Evolutionary conservation across 2,113 vertebrate genomes (phyloP).

Genomic region (Okapia johnstoni): DNA sequence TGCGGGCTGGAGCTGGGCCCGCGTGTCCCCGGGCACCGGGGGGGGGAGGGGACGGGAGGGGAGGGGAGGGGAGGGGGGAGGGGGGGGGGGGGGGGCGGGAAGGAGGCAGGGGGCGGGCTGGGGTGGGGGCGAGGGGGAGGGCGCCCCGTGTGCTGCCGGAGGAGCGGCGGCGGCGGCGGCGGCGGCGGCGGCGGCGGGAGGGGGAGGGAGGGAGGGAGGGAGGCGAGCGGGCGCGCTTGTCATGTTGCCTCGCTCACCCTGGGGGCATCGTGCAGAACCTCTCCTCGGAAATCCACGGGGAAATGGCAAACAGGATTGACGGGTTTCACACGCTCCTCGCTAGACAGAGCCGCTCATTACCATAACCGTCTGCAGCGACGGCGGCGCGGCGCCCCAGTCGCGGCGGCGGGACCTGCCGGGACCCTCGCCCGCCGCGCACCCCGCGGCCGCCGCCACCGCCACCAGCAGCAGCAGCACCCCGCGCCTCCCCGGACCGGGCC

Average conservation of each 20-base stretch:
- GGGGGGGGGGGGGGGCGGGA: constrained; percentile 13
- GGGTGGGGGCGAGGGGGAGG: constrained; percentile 60
- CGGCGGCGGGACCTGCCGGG: constrained; percentile 63
- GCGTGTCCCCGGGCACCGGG: constrained; percentile 61
- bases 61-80: background rate
- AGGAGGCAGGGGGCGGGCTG: constrained; percentile 48
- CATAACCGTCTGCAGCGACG: constrained; percentile 68
- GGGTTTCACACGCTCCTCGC: constrained; percentile 72
- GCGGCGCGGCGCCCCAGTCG: constrained; percentile 45
- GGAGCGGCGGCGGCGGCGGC: constrained; percentile 33
- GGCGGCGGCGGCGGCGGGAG: background rate
- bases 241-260: constrained; percentile 68
- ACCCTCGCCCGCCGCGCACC: constrained; percentile 47
- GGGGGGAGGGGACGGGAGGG: constrained; percentile 14
- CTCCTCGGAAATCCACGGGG: constrained; percentile 70
- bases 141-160: constrained; percentile 51
- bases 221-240: constrained; percentile 59
- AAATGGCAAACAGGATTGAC: constrained; percentile 75
- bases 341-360: constrained; percentile 68
- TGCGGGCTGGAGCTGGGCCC: constrained; percentile 60
- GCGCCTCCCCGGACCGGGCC: background rate
- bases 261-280: constrained; percentile 70
- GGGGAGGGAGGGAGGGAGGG: constrained; percentile 9
- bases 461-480: background rate
- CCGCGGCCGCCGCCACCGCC: constrained; percentile 16